Percentiles rank a stretch among this genome's conserved stretches.
phyloP scores from a whole-genome alignment of 2,797 vertebrate genomes.

The Peromyscus attwateri region DNA sequence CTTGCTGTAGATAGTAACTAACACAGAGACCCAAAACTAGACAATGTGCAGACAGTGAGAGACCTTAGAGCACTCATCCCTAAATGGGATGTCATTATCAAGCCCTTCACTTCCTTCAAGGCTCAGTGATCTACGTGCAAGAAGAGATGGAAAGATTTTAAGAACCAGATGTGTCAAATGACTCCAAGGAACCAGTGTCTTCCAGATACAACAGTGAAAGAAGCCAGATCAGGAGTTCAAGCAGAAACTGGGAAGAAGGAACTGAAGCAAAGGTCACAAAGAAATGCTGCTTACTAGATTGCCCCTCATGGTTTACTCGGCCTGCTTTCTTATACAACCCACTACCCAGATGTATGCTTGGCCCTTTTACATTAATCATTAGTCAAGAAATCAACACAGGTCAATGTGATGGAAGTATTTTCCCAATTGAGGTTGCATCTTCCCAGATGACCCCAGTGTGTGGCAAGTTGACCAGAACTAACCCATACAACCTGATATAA shows the following conservation, averaged over 20 bases:
- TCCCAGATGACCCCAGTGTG: too few relatives aligned
- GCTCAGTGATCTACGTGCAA: not conserved
- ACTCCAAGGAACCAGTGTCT: not conserved
- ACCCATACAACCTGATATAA: too few relatives aligned
- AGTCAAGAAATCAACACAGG: too few relatives aligned
- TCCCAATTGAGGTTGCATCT: too few relatives aligned
- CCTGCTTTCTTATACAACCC: not conserved
- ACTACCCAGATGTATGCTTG: too few relatives aligned
- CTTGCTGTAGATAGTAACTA: not conserved
- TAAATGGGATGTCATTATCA: not conserved
- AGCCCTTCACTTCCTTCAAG: not conserved
- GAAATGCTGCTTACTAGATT: not conserved
- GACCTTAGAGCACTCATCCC: not conserved
- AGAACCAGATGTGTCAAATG: not conserved
- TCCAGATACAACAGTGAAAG: not conserved
- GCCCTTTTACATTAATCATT: too few relatives aligned
- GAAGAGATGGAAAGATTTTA: not conserved
- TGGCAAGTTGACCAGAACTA: too few relatives aligned
- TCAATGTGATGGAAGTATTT: too few relatives aligned
- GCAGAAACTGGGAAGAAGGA: not conserved
- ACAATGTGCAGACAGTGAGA: not conserved
- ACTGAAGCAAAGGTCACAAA: not conserved
- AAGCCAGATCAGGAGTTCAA: not conserved
- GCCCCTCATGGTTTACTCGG: not conserved
- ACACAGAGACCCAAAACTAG: not conserved